Evolutionary conservation across 2,888 invertebrate genomes (phyloP), one percentile per base, ranked within the genome.

Genomic region (Halictus quadricinctus): DNA sequence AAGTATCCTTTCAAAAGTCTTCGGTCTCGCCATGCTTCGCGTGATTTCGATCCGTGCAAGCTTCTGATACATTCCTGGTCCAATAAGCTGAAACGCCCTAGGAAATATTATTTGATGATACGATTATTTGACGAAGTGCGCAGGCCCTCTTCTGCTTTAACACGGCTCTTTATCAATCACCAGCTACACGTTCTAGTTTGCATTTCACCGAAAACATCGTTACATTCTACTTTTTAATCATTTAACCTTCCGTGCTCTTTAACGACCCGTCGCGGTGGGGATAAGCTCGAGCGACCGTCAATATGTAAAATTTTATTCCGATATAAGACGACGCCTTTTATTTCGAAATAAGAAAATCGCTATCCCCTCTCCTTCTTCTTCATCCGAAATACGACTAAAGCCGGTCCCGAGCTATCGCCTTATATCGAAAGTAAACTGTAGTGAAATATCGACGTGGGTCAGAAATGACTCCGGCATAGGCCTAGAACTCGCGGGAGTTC

Each of bases 1-100:
- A 66, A 72, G 60, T 76, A 84, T 88, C 84, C 79, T 85, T 70
- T 88, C 81, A 88, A 88, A 88, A 81, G 75, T 85, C 74, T 76
- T 46, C 72, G 64, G 36, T 18, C 75, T 73, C 46, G 72, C 76
- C 73, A 25, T 69, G 48, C 81, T 64, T 77, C 76, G 76, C 54
- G 79, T 64, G 66, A 36, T 36, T 66, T 66, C 66, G 66, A 66
- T 66, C 36, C 66, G 18, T 21, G 21, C 36, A 66, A 66, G 36
- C 66, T 66, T 66, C 66, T 66, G 66, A 66, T 66, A 66, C 66
- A 66, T 66, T 66, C 29, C 66, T 66, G 36, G 66, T 66, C 66
- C 66, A 66, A 66, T 66, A 66, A 41, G 36, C 21, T 21, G 66
- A 66, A 66, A 66, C 66, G 36, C 21, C 36, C 66, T 66, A 21